Percentiles rank a stretch among this genome's conserved stretches.
phyloP scores from a whole-genome alignment of 2,888 invertebrate genomes.

The Protodeltote pygarga region DNA sequence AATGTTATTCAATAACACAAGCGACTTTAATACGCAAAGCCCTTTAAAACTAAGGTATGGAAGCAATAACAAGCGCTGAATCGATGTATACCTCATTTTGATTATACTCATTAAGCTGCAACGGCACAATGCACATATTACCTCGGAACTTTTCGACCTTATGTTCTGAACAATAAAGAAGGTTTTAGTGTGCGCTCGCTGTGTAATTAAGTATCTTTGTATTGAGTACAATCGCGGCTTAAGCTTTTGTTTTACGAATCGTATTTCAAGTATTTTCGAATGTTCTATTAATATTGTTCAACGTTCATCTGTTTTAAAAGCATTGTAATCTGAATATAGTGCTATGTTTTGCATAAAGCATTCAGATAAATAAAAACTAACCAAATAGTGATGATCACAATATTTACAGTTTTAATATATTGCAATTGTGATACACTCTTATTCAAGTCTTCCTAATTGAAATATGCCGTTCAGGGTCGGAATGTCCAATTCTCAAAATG shows the following conservation, averaged over 20 bases:
- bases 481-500: no score
- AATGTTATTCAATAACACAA: slow-evolving; percentile 42
- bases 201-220: slow-evolving; percentile 51
- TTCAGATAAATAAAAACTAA: no score
- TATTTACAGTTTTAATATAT: no score
- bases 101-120: slow-evolving; percentile 63
- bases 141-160: slow-evolving; percentile 48
- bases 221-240: slow-evolving; percentile 35
- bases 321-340: no score
- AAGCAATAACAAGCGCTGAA: slow-evolving; percentile 52
- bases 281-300: slow-evolving; percentile 15
- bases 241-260: slow-evolving; percentile 45
- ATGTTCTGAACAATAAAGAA: slow-evolving; percentile 43
- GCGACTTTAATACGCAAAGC: slow-evolving; percentile 24
- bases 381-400: no score
- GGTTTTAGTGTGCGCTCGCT: slow-evolving; percentile 28
- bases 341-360: no score
- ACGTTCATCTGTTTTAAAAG: slow-evolving; percentile 20
- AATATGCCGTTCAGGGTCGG: no score
- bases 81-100: slow-evolving; percentile 57
- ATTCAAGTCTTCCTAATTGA: no score
- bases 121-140: slow-evolving; percentile 47
- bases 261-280: slow-evolving; percentile 35
- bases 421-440: no score
- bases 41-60: slow-evolving; percentile 46